A percentile compares a stretch with the other conserved stretches of the same genome.
Evolutionary conservation across 2,888 invertebrate species (phyloP).

Genomic region (Conus canariensis): DNA sequence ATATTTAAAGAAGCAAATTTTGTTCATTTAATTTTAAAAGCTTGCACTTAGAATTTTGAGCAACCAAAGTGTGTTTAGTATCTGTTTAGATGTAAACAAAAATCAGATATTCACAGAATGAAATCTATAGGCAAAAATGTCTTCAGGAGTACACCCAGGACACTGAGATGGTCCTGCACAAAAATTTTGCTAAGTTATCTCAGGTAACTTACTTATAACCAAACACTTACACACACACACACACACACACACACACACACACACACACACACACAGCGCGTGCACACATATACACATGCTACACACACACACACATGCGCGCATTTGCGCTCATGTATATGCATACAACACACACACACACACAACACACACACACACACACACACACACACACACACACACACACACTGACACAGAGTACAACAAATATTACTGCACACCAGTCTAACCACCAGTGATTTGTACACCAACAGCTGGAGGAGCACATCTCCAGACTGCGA

Average conservation of each 20-base stretch:
- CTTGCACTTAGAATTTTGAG: no score
- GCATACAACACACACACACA: neutral
- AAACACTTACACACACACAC: slow-evolving; percentile 9
- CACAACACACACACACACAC: neutral
- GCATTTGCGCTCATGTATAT: neutral
- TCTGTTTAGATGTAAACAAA: no score
- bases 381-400: neutral
- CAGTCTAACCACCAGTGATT: no score
- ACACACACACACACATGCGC: neutral
- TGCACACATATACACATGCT: neutral
- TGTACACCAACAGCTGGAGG: slow-evolving; percentile 85
- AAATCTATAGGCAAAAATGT: no score
- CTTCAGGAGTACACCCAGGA: no score
- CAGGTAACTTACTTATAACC: neutral
- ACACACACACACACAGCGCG: slow-evolving; percentile 2
- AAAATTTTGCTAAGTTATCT: neutral
- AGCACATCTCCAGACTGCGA: slow-evolving; percentile 90
- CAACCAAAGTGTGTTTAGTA: no score
- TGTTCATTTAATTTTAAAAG: no score
- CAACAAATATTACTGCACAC: neutral
- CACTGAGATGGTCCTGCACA: no score
- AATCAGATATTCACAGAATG: no score
- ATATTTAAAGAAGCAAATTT: no score
- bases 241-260: slow-evolving; percentile 19
- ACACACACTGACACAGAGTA: slow-evolving; percentile 1